Base-by-base conservation (phyloP, 1,140 invertebrate genomes). In the Eubasilissa regina region DNA sequence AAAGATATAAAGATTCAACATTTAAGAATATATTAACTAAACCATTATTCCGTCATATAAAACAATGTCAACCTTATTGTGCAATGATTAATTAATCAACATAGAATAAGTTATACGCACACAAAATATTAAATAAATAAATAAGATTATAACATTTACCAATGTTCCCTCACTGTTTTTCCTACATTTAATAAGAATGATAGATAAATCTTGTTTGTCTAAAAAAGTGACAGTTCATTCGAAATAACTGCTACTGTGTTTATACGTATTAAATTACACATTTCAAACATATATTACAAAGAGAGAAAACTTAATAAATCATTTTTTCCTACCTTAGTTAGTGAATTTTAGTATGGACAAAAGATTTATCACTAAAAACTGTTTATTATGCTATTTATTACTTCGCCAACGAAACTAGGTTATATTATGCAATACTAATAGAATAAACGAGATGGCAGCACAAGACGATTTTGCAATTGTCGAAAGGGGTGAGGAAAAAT, bases 381-480 rank as follows among this genome's bases (percentile, higher is more conserved):
- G 45, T 64, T 64, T 76, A 76, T 75, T 60, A 48, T 66, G 43
- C 13, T 53, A 76, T 58, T 58, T 56, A 58, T 75, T 19, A 47
- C 75, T 51, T 35, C n/a, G 25, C n/a, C 19, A 76, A 11, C 19
- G 60, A 76, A 76, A 64, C 45, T 62, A 76, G 75, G 75, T 76
- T 76, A 76, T 76, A 58, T 76, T 76, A 76, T 76, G 75, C 75
- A 76, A 76, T 76, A 76, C 75, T 48, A 62, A 35, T 44, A 76
- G 58, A 48, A 76, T 58, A 76, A 76, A 76, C 75, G 75, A 76
- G 75, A 76, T 76, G 75, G 75, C 75, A 76, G 75, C 75, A 76
- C 75, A 48, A 51, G 68, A 68, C 43, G n/a, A 17, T 19, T 25
- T 35, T 35, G 25, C 25, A 35, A 35, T 35, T 35, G 25, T 35